A percentile compares a stretch with the other conserved stretches of the same genome.
Conservation (phyloP, 2,888 invertebrate genomes). For the Drosophila affinis region DNA sequence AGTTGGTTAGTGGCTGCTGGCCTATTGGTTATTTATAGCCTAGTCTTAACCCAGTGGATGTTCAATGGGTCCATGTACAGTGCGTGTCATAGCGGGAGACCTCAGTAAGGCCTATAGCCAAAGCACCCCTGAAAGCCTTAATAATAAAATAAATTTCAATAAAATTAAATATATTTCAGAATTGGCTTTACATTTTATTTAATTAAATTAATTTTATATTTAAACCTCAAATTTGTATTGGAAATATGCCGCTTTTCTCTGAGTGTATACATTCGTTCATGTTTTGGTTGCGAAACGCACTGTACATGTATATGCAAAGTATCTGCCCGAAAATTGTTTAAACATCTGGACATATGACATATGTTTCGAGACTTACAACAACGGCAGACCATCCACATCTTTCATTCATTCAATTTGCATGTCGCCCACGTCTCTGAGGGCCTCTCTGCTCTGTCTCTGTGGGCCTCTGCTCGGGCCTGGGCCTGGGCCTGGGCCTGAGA, state of each 20-base stretch:
- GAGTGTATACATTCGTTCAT: neutral
- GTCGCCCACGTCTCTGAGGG: constrained; percentile 52
- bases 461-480: neutral
- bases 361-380: constrained; percentile 21
- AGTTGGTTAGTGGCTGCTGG: neutral
- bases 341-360: constrained; percentile 39
- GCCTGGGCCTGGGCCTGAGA: neutral
- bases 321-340: constrained; percentile 31
- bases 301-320: constrained; percentile 37
- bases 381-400: neutral
- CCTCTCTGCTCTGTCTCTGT: constrained; percentile 1
- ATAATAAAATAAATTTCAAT: neutral
- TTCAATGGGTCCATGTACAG: constrained; percentile 5
- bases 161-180: neutral
- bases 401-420: constrained; percentile 62
- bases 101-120: too few species aligned
- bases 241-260: neutral
- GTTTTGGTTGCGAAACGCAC: constrained; percentile 23
- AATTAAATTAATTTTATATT: too few species aligned
- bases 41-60: neutral
- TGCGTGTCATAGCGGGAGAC: neutral
- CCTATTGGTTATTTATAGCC: constrained; percentile 2
- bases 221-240: too few species aligned
- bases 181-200: neutral
- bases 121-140: neutral